Evolutionary conservation across 30 jellyfish, hydroid and myxozoan species (phyloP).

Genomic region (Aurelia aurita): DNA sequence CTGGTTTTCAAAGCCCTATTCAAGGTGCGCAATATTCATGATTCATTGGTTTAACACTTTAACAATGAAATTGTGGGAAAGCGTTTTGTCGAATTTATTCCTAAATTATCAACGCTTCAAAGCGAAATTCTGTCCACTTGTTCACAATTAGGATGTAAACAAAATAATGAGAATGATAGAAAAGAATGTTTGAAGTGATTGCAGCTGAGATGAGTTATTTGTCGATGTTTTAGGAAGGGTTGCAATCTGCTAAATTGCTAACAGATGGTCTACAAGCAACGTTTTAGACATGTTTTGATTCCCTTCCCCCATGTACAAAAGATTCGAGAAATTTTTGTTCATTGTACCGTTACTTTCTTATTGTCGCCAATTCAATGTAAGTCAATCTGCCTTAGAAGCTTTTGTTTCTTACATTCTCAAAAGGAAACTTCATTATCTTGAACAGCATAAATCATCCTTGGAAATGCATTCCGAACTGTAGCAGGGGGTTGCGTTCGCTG

Average conservation of each 20-base stretch:
- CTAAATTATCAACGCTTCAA: slow-evolving; percentile 34
- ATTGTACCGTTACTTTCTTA: slow-evolving; percentile 75
- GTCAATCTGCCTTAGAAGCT: slow-evolving; percentile 36
- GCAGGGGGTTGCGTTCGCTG: slow-evolving; percentile 46
- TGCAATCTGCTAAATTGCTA: slow-evolving; percentile 30
- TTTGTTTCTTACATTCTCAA: slow-evolving; percentile 24
- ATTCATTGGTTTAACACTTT: slow-evolving; percentile 83
- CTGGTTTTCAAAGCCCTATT: slow-evolving; percentile 60
- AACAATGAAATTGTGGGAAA: slow-evolving; percentile 84
- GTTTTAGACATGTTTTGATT: slow-evolving; percentile 2
- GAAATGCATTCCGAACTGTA: slow-evolving; percentile 13
- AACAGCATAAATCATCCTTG: slow-evolving; percentile 27
- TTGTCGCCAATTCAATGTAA: slow-evolving; percentile 51
- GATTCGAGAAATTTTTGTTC: slow-evolving; percentile 58
- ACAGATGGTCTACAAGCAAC: slow-evolving; percentile 35
- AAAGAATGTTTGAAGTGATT: slow-evolving; percentile 5
- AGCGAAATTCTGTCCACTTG: slow-evolving; percentile 66
- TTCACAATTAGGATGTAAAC: slow-evolving; percentile 36
- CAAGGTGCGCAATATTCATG: slow-evolving; percentile 77
- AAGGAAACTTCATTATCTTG: slow-evolving; percentile 52
- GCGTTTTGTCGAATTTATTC: slow-evolving; percentile 60
- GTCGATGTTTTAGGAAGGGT: slow-evolving; percentile 8
- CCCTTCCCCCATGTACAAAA: slow-evolving; percentile 51
- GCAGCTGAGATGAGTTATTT: slow-evolving; percentile 5
- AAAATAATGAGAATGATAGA: slow-evolving; percentile 20